Conservation (phyloP, 2,113 vertebrate species). For the Alces alces region DNA sequence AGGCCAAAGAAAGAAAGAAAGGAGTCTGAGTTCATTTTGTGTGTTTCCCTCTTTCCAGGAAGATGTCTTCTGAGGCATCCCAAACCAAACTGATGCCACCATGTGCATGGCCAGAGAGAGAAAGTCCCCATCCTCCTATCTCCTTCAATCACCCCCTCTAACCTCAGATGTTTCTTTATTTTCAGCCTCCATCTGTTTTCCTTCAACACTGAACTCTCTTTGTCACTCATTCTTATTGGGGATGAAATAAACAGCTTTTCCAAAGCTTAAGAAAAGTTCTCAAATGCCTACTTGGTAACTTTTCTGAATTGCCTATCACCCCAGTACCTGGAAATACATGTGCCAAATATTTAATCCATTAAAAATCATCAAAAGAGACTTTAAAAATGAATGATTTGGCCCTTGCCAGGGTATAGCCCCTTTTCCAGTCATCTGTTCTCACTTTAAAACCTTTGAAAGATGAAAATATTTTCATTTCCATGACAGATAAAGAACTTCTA, state of each 20-base stretch:
- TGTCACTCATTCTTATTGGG: background rate
- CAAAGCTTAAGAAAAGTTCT: background rate
- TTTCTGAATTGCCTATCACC: background rate
- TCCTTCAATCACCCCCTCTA: background rate
- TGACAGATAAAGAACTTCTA: constrained; percentile 23
- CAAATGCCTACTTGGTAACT: background rate
- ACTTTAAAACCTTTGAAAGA: constrained; percentile 43
- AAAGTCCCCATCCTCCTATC: background rate
- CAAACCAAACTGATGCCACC: background rate
- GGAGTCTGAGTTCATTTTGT: background rate
- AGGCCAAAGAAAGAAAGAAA: background rate
- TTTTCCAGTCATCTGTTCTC: constrained; percentile 35
- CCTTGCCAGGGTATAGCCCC: background rate
- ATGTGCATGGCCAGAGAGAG: background rate
- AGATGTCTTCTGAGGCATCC: background rate
- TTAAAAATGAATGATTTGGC: constrained; percentile 39
- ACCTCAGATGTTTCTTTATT: background rate
- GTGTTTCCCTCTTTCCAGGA: background rate
- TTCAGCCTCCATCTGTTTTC: background rate
- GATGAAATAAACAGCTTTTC: background rate
- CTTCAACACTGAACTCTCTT: background rate
- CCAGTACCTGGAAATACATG: background rate
- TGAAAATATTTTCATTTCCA: constrained; percentile 48
- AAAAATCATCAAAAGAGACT: constrained; percentile 40
- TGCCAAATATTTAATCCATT: background rate